Percentiles rank a stretch among this genome's conserved stretches.
These are phyloP conservation scores for Steinernema feltiae DNA, from an alignment of 1,140 invertebrate genomes.

Conservation along the genomic window DNA sequence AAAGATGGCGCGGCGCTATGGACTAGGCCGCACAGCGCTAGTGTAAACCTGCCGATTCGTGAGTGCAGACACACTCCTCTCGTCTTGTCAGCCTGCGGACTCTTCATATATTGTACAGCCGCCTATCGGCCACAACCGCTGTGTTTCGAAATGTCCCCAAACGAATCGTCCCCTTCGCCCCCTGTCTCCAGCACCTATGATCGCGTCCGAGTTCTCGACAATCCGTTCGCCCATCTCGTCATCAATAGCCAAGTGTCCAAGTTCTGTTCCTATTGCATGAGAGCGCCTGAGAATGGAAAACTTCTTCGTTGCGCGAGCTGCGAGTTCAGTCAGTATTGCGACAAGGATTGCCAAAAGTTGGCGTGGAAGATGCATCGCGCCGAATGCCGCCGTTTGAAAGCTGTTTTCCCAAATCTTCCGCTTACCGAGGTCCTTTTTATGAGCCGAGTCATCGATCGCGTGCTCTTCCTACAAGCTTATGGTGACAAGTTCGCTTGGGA, in stretches of 20 bases:
- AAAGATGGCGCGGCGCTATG: background rate
- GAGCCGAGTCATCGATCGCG: conserved; percentile 44
- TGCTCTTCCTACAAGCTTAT: conserved; percentile 39
- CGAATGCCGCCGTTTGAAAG: conserved; percentile 43
- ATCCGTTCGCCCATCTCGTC: conserved; percentile 43
- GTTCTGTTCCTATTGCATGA: conserved; percentile 45
- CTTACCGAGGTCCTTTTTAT: conserved; percentile 49
- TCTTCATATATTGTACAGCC: background rate
- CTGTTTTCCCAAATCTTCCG: conserved; percentile 47
- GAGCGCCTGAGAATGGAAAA: conserved; percentile 35
- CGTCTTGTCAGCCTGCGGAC: background rate
- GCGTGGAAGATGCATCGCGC: conserved; percentile 42
- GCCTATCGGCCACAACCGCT: background rate
- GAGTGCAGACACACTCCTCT: background rate
- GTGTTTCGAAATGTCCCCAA: background rate
- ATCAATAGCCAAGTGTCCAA: conserved; percentile 36
- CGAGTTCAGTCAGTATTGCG: conserved; percentile 43
- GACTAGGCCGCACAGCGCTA: background rate
- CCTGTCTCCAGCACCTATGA: background rate
- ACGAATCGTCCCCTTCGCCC: background rate
- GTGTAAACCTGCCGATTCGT: background rate
- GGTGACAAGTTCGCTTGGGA: conserved; percentile 48
- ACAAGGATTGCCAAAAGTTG: conserved; percentile 46
- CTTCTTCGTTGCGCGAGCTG: conserved; percentile 39
- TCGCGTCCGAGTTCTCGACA: conserved; percentile 25